Evolutionary conservation across 1,140 invertebrate species (phyloP).

Genomic region (Halesus radiatus): DNA sequence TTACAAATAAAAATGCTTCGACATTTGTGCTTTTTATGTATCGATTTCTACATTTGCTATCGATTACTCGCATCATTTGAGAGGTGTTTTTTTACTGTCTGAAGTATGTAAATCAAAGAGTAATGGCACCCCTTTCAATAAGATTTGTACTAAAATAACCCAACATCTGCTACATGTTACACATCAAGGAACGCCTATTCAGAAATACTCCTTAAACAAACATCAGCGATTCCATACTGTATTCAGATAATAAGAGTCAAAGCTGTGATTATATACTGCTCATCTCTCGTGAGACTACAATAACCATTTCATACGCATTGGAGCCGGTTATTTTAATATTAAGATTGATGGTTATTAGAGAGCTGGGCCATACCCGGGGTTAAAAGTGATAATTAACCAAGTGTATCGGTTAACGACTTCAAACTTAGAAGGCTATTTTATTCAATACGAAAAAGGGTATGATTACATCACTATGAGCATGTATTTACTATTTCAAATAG

Average conservation of each 20-base stretch:
- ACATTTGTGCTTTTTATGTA: not conserved
- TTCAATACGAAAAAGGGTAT: too few species aligned
- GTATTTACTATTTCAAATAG: too few species aligned
- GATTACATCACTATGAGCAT: too few species aligned
- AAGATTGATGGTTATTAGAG: constrained; percentile 5
- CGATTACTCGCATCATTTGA: not conserved
- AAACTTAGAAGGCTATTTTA: too few species aligned
- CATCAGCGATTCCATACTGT: not conserved
- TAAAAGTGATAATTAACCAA: too few species aligned
- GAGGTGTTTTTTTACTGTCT: not conserved
- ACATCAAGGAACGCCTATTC: not conserved
- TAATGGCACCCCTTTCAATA: not conserved
- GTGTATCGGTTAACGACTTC: too few species aligned
- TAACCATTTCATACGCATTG: not conserved
- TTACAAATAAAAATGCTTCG: too few species aligned
- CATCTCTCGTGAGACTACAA: not conserved
- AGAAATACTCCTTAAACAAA: not conserved
- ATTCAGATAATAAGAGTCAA: not conserved
- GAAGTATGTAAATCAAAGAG: not conserved
- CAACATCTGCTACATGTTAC: not conserved
- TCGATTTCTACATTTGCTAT: not conserved
- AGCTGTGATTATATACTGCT: not conserved
- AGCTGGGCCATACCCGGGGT: too few species aligned
- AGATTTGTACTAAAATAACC: not conserved
- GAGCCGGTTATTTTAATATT: not conserved